A percentile compares a stretch with the other conserved stretches of the same genome.
phyloP scores from a whole-genome alignment of 2,113 vertebrate genomes.

The Apodemus sylvaticus region DNA sequence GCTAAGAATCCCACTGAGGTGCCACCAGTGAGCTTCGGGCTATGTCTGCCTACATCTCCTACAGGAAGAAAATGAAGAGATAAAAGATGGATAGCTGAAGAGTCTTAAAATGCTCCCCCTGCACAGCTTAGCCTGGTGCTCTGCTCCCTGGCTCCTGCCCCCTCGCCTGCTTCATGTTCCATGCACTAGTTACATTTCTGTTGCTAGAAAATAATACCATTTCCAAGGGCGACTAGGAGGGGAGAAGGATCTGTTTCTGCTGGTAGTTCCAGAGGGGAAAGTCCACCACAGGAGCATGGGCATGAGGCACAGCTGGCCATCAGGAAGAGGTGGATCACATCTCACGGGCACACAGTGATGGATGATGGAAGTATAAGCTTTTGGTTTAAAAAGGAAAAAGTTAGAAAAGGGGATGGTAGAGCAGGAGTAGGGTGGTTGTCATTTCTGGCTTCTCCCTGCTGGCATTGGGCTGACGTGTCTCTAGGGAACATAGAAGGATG shows the following conservation, averaged over 20 bases:
- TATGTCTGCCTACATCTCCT: not conserved
- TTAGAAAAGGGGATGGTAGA: no score
- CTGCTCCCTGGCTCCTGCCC: not conserved
- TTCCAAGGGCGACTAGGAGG: not conserved
- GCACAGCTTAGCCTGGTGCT: fast-evolving
- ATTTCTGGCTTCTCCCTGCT: no score
- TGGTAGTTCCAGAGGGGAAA: not conserved
- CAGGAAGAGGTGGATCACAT: not conserved
- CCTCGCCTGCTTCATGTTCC: fast-evolving
- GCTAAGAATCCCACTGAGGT: conserved; percentile 35
- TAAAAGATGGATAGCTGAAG: conserved; percentile 23
- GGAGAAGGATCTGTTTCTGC: not conserved
- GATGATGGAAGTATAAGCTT: no score
- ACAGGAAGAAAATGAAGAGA: conserved; percentile 51
- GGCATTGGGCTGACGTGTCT: no score
- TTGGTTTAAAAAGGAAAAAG: no score
- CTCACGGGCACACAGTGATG: not conserved
- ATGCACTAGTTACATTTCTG: no score
- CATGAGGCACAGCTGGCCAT: not conserved
- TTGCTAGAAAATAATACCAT: not conserved
- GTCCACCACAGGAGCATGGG: not conserved
- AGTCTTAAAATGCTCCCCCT: not conserved
- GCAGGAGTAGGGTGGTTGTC: no score
- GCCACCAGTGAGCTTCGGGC: not conserved
- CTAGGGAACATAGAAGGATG: no score